Evolutionary conservation across 2,888 invertebrate species (phyloP), one percentile per base, ranked within the genome.

Genomic region (Tetranychus piercei): DNA sequence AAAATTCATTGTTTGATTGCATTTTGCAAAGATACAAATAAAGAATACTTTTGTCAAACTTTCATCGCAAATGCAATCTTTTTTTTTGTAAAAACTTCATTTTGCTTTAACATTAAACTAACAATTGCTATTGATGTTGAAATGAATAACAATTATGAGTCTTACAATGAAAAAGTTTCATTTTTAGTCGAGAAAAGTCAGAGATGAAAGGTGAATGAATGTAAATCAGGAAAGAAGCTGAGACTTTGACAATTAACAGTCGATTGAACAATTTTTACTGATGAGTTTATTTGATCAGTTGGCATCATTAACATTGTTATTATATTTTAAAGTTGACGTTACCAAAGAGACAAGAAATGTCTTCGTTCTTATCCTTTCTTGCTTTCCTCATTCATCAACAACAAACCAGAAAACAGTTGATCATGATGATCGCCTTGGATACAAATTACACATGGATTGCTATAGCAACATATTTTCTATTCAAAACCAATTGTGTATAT

Each of bases 141-240:
- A 23, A 1, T 23, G 23, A 23, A 23, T 23, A 23, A 23, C 1
- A 23, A 3, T 23, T 34, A 34, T 34, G 5, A 34, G 5, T 34
- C 4, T 34, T 34, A 5, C 34, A 34, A 34, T 34, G 34, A 23
- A 23, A 23, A 23, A 23, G 1, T 34, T 34, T 34, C 34, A 3
- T n/a, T n/a, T n/a, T n/a, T n/a, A n/a, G n/a, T n/a, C n/a, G 34
- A 34, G 34, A 34, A 34, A 66, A 66, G 66, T 66, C 66, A 66
- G 18, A 66, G 66, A 15, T 66, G 66, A 66, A 66, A 65, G 65
- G 65, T 65, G 65, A 65, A n/a, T 65, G 65, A 65, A 65, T 65
- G n/a, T 66, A 11, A 18, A 65, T 66, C 3, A 34, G 55, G 7
- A 55, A 55, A 55, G 2, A 55, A 55, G 15, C 9, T 55, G 55